Evolutionary conservation across 2,797 vertebrate species (phyloP), one percentile per base, ranked within the genome.

Genomic region (Chiloscyllium punctatum): DNA sequence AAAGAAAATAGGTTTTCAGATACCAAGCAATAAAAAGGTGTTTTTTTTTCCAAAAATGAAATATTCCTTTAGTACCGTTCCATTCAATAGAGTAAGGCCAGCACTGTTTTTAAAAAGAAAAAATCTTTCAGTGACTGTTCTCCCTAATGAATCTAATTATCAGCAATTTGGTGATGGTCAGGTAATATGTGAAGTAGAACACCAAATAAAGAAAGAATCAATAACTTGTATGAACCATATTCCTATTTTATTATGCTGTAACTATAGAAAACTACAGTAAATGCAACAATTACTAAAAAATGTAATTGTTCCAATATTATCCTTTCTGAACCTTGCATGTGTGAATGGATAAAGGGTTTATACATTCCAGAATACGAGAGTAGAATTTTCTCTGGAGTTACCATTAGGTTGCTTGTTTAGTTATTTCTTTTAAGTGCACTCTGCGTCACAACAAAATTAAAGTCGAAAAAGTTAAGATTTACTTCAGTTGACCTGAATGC

Each of bases 221-320:
- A 53, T 57, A 91, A 15, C 53, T 74, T 95, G 33, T 77, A 77
- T 69, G 69, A 95, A 77, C 71, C 30, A 53, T 72, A 95, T 77
- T 95, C 51, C 30, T 74, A 77, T 57, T 94, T 95, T 95, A 95
- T 95, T 95, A 74, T 48, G 42, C 42, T 48, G 42, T 48, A 95
- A 72, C 42, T 57, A 48, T 53, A 95, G 57, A 71, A 77, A 95
- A 95, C 48, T 48, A 95, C 72, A 8, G 42, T 27, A 74, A 72
- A 72, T 51, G 69, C 37, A 71, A 94, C 37, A 66, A 91, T 66
- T 66, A 91, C 66, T 71, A 71, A 94, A 94, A 94, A 74, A 74
- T 15, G 9, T 30, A 53, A 72, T 69, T 42, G 13, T 51, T 94
- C 48, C 33, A 18, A 13, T 13, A 33, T 72, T 53, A 51, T 94